Conservation (phyloP, 64 coral and sea anemone species). For the Acropora tenuis region DNA sequence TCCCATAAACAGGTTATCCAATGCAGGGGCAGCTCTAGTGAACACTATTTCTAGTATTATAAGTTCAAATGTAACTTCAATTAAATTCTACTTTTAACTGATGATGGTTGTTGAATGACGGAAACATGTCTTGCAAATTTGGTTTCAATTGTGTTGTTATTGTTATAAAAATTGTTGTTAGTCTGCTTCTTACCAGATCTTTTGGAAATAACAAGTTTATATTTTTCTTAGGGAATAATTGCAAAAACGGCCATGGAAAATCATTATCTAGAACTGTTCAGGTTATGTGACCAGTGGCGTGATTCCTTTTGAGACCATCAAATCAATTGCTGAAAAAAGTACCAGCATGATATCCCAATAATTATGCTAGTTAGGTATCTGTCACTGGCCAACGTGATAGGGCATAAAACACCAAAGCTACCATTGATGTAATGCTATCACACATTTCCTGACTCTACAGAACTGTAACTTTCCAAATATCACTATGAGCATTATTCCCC, state of each 20-base stretch:
- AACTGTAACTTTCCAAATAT: neutral
- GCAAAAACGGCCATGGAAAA: neutral
- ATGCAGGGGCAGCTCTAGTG: too few species aligned
- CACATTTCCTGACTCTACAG: constrained; percentile 1
- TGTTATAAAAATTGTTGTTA: too few species aligned
- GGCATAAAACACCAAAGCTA: neutral
- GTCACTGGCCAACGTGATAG: neutral
- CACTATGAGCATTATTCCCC: neutral
- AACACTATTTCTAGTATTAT: too few species aligned
- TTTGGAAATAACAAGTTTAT: neutral
- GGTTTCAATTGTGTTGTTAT: too few species aligned
- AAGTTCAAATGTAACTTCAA: too few species aligned
- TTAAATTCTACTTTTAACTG: too few species aligned
- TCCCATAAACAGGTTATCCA: too few species aligned
- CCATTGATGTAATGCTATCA: neutral
- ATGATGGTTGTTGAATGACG: too few species aligned
- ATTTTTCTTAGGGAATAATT: neutral
- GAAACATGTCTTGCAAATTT: too few species aligned
- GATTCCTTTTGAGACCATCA: neutral
- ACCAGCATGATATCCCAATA: neutral
- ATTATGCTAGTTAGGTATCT: neutral
- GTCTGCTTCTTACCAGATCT: too few species aligned
- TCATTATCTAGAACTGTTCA: neutral
- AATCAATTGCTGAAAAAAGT: neutral
- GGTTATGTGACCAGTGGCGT: neutral